Conservation (phyloP, 2,888 invertebrate species). For the Andrena haemorrhoa region DNA sequence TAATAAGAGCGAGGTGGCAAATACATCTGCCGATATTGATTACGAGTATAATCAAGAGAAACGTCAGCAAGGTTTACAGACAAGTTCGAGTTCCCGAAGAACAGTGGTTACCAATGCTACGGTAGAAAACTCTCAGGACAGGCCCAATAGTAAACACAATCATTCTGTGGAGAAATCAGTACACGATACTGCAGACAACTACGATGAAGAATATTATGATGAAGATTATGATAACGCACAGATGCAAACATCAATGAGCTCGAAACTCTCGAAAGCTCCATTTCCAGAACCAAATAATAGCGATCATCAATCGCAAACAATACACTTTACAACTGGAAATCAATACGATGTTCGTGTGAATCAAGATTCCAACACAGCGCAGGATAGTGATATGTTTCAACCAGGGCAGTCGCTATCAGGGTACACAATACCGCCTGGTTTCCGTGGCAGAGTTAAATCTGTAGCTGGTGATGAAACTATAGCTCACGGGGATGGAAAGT, state of each 20-base stretch:
- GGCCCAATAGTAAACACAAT: conserved; percentile 15
- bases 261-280: conserved; percentile 58
- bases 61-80: conserved; percentile 60
- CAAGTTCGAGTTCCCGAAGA: conserved; percentile 71
- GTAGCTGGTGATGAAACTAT: conserved; percentile 86
- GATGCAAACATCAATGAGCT: conserved; percentile 18
- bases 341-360: conserved; percentile 88
- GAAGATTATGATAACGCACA: conserved; percentile 79
- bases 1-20: conserved; percentile 21
- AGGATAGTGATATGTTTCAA: conserved; percentile 87
- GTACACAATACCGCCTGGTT: conserved; percentile 89
- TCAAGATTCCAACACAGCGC: conserved; percentile 86
- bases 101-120: conserved; percentile 56
- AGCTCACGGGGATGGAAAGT: conserved; percentile 87
- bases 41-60: conserved; percentile 38
- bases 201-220: conserved; percentile 88
- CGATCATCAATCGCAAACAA: conserved; percentile 87
- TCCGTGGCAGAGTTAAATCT: conserved; percentile 89
- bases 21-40: conserved; percentile 14
- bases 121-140: conserved; percentile 29
- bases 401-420: conserved; percentile 90
- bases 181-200: conserved; percentile 84
- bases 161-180: conserved; percentile 41
- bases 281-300: conserved; percentile 46
- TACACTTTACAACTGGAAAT: conserved; percentile 87